A percentile compares a stretch with the other conserved stretches of the same genome.
Evolutionary conservation across 2,113 vertebrate genomes (phyloP).

Genomic region (Notechis scutatus): DNA sequence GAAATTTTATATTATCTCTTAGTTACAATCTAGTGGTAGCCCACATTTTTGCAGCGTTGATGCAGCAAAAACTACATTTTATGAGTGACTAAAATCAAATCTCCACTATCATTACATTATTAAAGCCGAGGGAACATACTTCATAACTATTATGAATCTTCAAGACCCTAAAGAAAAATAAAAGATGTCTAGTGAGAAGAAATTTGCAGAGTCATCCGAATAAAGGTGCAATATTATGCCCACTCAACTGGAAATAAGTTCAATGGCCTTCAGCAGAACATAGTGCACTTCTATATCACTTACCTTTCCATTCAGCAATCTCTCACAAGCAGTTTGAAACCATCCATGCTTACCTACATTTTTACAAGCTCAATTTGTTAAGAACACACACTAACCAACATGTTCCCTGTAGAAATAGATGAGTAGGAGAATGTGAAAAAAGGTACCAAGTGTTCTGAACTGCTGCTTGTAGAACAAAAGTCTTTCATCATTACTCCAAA

Average conservation of each 20-base stretch:
- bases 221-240: neutral
- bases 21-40: neutral
- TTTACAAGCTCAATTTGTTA: neutral
- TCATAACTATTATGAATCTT: neutral
- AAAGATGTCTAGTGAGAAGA: neutral
- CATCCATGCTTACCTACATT: neutral
- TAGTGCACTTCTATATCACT: neutral
- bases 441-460: neutral
- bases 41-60: neutral
- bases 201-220: neutral
- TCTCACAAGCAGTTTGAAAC: neutral
- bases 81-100: neutral
- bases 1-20: neutral
- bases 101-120: neutral
- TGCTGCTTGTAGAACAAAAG: neutral
- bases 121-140: neutral
- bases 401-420: neutral
- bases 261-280: neutral
- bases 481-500: neutral
- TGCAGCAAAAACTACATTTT: neutral
- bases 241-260: neutral
- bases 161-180: neutral
- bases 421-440: neutral
- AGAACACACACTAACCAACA: neutral
- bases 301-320: neutral